Conservation (phyloP, 1,140 invertebrate genomes). For the Drosophila punjabiensis region DNA sequence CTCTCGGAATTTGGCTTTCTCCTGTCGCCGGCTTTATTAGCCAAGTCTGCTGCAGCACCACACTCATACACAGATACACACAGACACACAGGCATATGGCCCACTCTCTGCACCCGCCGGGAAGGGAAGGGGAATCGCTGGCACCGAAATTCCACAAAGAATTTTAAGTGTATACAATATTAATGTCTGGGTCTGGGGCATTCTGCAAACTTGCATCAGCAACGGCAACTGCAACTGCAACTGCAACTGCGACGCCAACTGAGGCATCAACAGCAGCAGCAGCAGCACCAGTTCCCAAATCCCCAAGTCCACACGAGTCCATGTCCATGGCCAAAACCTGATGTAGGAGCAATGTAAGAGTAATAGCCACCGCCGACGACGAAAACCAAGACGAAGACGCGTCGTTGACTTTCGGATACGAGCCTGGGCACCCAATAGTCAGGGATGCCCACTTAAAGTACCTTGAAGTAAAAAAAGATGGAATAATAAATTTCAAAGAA, state of each 20-base stretch:
- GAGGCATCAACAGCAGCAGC: slow-evolving; percentile 21
- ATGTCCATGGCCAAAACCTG: slow-evolving; percentile 63
- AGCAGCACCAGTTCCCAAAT: slow-evolving; percentile 6
- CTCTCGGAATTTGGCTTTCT: slow-evolving; percentile 80
- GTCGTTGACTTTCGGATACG: slow-evolving; percentile 54
- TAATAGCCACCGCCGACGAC: slow-evolving; percentile 56
- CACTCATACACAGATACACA: slow-evolving; percentile 4
- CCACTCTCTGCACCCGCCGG: slow-evolving; percentile 25
- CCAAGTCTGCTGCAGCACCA: slow-evolving; percentile 62
- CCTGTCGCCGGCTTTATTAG: slow-evolving; percentile 82
- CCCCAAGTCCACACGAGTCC: slow-evolving; percentile 12
- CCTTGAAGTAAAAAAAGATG: neutral
- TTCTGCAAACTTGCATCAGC: slow-evolving; percentile 50
- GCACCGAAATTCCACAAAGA: slow-evolving; percentile 80
- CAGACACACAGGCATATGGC: slow-evolving; percentile 6
- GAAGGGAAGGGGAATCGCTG: slow-evolving; percentile 26
- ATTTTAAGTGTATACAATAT: slow-evolving; percentile 80
- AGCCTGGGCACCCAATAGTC: slow-evolving; percentile 16
- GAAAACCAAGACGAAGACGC: slow-evolving; percentile 31
- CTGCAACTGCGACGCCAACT: slow-evolving; percentile 51
- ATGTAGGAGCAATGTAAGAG: slow-evolving; percentile 71
- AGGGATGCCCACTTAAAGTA: slow-evolving; percentile 11
- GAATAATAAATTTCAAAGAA: neutral
- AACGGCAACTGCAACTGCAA: slow-evolving; percentile 26
- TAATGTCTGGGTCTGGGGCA: slow-evolving; percentile 79